phyloP scores from a whole-genome alignment of 2,888 invertebrate genomes.

The Ophioninae sp. region DNA sequence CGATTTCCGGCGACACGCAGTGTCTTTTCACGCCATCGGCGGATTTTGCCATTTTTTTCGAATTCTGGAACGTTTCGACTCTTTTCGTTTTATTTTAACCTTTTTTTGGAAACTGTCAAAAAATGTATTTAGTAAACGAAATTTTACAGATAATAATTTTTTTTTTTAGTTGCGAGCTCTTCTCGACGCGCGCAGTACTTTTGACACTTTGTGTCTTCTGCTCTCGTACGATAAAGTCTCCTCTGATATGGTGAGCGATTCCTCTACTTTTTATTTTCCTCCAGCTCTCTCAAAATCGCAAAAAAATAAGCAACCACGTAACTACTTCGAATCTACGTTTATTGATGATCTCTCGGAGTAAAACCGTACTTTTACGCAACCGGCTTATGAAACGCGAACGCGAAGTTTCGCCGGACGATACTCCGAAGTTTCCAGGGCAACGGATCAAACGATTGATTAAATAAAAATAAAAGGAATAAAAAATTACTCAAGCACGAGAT shows the following conservation, averaged over 20 bases:
- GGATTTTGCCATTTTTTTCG: constrained; percentile 65
- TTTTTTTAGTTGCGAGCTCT: not conserved
- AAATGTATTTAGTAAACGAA: too few relatives aligned
- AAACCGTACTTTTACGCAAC: not conserved
- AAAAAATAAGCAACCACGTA: too few relatives aligned
- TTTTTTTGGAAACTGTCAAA: too few relatives aligned
- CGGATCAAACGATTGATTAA: constrained; percentile 75
- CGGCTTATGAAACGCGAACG: constrained; percentile 33
- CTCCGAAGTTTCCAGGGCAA: constrained; percentile 77
- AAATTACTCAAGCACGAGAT: not conserved
- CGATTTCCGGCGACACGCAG: constrained; percentile 80
- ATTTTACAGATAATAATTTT: not conserved
- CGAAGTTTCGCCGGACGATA: constrained; percentile 43
- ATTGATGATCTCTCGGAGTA: too few relatives aligned
- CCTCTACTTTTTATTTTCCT: not conserved
- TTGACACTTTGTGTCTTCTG: constrained; percentile 35
- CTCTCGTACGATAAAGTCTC: not conserved
- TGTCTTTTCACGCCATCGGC: constrained; percentile 78
- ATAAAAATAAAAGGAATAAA: not conserved
- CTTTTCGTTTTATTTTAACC: not conserved
- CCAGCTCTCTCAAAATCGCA: too few relatives aligned
- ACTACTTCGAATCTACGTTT: not conserved
- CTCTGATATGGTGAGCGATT: not conserved
- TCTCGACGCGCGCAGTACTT: not conserved
- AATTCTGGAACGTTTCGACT: not conserved